Evolutionary conservation across 2,888 invertebrate species (phyloP).

Genomic region (Tachina lurida): DNA sequence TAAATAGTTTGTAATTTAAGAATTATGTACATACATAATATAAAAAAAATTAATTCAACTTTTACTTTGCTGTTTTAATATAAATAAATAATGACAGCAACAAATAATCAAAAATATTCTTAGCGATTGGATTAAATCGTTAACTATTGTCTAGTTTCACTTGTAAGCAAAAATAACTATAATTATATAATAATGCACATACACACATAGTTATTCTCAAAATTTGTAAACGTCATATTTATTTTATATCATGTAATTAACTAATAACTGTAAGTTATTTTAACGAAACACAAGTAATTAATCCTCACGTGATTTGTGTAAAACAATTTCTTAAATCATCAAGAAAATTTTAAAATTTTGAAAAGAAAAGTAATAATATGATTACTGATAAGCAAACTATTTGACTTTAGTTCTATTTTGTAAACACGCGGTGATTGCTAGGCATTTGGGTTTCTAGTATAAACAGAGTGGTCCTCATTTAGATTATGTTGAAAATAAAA

Average conservation of each 20-base stretch:
- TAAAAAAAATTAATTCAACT: neutral
- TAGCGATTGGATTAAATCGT: neutral
- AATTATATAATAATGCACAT: neutral
- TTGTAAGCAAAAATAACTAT: conserved; percentile 2
- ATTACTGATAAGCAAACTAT: neutral
- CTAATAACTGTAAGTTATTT: conserved; percentile 9
- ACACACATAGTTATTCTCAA: neutral
- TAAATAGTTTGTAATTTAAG: neutral
- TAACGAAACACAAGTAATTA: conserved; percentile 26
- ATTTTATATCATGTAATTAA: neutral
- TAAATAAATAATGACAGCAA: neutral
- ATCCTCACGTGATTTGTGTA: conserved; percentile 50
- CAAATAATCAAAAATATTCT: neutral
- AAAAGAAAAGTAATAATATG: conserved; percentile 14
- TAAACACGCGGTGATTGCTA: neutral
- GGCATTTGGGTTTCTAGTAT: neutral
- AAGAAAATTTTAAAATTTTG: conserved; percentile 9
- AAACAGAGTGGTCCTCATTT: neutral
- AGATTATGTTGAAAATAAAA: too few relatives aligned
- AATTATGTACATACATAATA: neutral
- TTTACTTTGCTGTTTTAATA: neutral
- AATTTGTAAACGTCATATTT: neutral
- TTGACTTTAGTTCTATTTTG: too few relatives aligned
- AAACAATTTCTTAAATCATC: conserved; percentile 17
- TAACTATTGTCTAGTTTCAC: conserved; percentile 14